Evolutionary conservation across 2,113 vertebrate genomes (phyloP).

Genomic region (Lipotes vexillifer): DNA sequence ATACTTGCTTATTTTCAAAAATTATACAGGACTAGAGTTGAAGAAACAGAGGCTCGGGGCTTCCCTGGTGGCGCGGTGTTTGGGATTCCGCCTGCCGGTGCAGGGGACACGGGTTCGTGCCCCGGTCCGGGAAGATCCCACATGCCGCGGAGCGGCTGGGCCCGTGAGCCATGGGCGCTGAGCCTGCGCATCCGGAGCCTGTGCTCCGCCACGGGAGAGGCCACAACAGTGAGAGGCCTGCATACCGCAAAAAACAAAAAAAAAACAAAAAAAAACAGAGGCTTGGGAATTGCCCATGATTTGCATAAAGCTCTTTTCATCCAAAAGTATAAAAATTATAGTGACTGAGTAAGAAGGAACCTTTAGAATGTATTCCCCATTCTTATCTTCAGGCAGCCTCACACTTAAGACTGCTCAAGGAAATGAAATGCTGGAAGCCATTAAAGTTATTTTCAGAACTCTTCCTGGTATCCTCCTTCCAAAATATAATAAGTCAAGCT

Average conservation of each 20-base stretch:
- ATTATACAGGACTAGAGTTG: background rate
- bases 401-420: background rate
- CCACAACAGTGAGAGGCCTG: no score
- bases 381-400: background rate
- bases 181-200: no score
- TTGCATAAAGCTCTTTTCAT: constrained; percentile 45
- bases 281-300: background rate
- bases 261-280: background rate
- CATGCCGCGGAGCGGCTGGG: no score
- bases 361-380: background rate
- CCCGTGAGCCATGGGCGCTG: no score
- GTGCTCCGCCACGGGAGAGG: no score
- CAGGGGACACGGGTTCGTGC: no score
- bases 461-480: background rate
- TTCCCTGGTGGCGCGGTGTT: no score
- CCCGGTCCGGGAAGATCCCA: no score
- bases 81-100: no score
- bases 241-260: no score
- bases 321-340: background rate
- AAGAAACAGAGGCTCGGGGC: background rate
- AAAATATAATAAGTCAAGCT: background rate
- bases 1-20: constrained; percentile 20
- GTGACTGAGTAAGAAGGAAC: background rate
- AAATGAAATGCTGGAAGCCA: constrained; percentile 20
- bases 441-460: constrained; percentile 38